Conservation (phyloP, 2,113 vertebrate genomes). For the Toxostoma redivivum region DNA sequence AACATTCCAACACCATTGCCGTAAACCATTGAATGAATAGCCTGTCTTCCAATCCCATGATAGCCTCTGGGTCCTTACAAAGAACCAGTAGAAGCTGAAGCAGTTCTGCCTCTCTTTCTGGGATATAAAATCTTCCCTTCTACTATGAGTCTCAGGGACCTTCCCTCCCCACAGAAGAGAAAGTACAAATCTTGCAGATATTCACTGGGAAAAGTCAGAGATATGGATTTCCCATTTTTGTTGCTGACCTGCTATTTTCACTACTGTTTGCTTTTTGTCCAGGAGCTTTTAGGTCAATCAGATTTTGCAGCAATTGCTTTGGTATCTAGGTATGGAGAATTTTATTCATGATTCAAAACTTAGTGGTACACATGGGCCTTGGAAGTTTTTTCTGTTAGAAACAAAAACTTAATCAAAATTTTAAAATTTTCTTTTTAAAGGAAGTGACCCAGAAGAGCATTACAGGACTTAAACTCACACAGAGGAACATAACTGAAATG, state of each 20-base stretch:
- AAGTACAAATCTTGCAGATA: background rate
- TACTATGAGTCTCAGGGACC: fast-evolving
- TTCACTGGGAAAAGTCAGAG: background rate
- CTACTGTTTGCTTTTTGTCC: background rate
- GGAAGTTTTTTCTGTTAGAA: background rate
- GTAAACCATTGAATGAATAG: background rate
- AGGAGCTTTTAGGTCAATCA: background rate
- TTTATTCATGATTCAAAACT: background rate
- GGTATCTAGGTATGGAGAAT: background rate
- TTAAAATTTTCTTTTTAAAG: background rate
- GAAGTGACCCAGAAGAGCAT: background rate
- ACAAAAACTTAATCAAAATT: background rate
- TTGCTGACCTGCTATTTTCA: background rate
- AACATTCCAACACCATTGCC: background rate
- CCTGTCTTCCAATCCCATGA: background rate
- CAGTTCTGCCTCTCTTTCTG: background rate
- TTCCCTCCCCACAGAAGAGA: background rate
- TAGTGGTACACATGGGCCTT: background rate
- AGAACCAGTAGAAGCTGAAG: background rate
- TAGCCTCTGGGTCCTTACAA: background rate
- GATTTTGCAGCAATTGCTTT: background rate
- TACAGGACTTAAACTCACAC: background rate
- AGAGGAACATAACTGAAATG: background rate
- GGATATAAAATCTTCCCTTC: background rate
- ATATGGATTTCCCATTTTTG: background rate